phyloP scores from a whole-genome alignment of 2,888 invertebrate genomes.

The Lithophane socia region DNA sequence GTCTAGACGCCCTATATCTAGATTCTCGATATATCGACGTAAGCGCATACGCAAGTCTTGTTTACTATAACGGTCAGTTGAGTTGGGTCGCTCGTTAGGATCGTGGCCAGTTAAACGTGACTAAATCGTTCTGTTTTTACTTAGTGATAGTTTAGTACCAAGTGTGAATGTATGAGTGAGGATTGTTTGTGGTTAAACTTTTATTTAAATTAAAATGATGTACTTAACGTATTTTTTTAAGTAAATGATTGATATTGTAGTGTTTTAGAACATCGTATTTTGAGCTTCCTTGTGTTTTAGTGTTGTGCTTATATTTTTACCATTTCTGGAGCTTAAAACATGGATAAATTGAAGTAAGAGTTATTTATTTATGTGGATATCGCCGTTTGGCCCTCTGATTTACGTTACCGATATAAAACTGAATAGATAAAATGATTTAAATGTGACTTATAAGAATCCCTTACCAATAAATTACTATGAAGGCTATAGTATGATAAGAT shows the following conservation, averaged over 20 bases:
- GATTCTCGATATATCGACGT: conserved; percentile 1
- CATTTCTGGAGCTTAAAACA: too few species aligned
- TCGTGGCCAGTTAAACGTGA: not conserved
- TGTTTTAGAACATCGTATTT: not conserved
- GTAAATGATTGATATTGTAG: not conserved
- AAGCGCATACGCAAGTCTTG: conserved; percentile 22
- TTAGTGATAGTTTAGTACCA: not conserved
- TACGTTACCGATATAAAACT: too few species aligned
- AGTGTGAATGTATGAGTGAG: not conserved
- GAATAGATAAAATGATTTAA: not conserved
- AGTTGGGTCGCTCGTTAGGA: conserved; percentile 26
- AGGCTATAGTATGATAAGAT: not conserved
- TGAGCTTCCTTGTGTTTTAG: not conserved
- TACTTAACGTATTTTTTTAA: not conserved
- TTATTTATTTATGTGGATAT: not conserved
- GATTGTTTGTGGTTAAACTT: not conserved
- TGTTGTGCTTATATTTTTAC: conserved; percentile 10
- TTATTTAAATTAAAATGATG: not conserved
- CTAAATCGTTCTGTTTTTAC: conserved; percentile 1
- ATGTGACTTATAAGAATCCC: not conserved
- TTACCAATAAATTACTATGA: not conserved
- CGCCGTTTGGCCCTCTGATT: not conserved
- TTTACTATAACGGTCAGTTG: conserved; percentile 54
- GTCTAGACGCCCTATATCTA: conserved; percentile 19
- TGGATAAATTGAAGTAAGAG: conserved; percentile 48